Evolutionary conservation across 2,113 vertebrate genomes (phyloP).

Genomic region (Numenius arquata): DNA sequence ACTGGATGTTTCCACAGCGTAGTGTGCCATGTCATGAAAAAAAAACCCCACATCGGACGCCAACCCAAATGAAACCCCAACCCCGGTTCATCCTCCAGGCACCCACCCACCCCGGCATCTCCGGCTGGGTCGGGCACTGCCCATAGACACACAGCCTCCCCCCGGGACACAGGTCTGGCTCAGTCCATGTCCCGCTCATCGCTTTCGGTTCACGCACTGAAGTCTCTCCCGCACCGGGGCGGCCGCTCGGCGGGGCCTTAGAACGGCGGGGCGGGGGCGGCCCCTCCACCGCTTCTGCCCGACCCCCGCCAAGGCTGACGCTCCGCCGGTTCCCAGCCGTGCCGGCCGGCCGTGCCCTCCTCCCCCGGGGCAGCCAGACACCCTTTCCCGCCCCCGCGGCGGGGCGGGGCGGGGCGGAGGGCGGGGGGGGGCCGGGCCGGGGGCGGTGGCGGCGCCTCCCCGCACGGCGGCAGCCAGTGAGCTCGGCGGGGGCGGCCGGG

Average conservation of each 20-base stretch:
- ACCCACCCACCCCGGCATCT: background rate
- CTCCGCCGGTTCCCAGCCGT: fast-evolving
- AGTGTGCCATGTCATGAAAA: background rate
- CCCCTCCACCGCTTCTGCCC: background rate
- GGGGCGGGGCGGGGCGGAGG: background rate
- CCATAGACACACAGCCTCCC: fast-evolving
- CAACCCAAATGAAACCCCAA: background rate
- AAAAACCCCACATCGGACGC: background rate
- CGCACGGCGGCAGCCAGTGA: background rate
- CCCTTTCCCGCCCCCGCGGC: background rate
- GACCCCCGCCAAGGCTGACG: fast-evolving
- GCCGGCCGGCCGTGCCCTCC: background rate
- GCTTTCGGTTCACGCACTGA: fast-evolving
- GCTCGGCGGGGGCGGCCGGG: background rate
- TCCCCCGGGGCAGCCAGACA: too few species aligned
- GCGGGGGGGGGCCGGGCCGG: background rate
- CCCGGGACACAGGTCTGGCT: fast-evolving
- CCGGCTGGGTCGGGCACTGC: background rate
- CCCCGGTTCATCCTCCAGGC: background rate
- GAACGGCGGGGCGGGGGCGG: too few species aligned
- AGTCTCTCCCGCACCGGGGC: background rate
- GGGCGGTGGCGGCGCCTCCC: background rate
- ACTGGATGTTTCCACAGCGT: background rate
- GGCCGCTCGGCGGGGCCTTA: background rate
- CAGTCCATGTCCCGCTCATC: fast-evolving